Percentiles rank a stretch among this genome's conserved stretches.
phyloP scores from a whole-genome alignment of 2,888 invertebrate genomes.

The Dinocampus coccinellae region DNA sequence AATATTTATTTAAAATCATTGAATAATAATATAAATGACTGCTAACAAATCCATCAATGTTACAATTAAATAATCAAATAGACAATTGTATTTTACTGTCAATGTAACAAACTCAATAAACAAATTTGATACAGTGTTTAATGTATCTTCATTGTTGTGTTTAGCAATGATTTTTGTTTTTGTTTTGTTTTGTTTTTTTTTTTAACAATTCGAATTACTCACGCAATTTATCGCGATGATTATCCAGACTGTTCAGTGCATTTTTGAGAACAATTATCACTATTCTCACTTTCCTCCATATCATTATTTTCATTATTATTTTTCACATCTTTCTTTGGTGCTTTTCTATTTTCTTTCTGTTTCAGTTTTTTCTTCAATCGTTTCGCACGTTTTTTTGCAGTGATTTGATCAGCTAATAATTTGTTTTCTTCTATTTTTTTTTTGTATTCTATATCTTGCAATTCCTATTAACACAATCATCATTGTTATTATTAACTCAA shows the following conservation, averaged over 20 bases:
- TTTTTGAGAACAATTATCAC: too few species aligned
- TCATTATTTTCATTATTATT: slow-evolving; percentile 47
- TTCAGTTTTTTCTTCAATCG: slow-evolving; percentile 83
- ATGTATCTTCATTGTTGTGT: too few species aligned
- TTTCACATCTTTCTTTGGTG: slow-evolving; percentile 52
- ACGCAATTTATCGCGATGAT: slow-evolving; percentile 38
- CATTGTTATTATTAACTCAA: too few species aligned
- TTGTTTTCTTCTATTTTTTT: slow-evolving; percentile 83
- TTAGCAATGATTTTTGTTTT: too few species aligned
- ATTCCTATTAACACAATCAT: slow-evolving; percentile 74
- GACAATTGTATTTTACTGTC: too few species aligned
- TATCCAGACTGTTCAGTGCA: slow-evolving; percentile 14
- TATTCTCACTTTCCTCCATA: too few species aligned
- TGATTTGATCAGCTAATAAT: slow-evolving; percentile 80
- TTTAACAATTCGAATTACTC: too few species aligned
- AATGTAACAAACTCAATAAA: too few species aligned
- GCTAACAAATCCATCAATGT: background rate
- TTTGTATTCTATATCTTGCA: slow-evolving; percentile 86
- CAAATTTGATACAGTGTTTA: too few species aligned
- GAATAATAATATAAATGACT: background rate
- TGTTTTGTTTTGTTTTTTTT: too few species aligned
- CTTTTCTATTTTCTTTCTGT: slow-evolving; percentile 58
- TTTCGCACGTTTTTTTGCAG: slow-evolving; percentile 93
- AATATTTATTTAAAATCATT: background rate
- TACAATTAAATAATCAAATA: background rate